Conservation (phyloP, 37 sponge, comb jelly and placozoan species). For the Spongilla lacustris region DNA sequence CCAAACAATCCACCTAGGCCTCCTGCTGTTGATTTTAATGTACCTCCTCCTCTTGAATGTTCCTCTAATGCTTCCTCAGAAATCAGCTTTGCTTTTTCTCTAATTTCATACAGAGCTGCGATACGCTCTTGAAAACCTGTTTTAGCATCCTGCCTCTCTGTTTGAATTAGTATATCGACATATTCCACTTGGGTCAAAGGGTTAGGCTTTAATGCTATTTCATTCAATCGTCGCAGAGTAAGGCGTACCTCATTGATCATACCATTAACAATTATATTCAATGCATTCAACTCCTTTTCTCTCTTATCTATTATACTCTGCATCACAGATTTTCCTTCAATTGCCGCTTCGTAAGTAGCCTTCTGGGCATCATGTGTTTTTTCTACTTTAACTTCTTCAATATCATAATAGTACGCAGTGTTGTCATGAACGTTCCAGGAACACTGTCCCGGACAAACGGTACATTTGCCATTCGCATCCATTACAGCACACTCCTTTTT, state of each 20-base stretch:
- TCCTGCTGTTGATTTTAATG: too few species aligned
- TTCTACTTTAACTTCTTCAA: slow-evolving; percentile 12
- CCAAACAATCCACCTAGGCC: too few species aligned
- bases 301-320: slow-evolving; percentile 32
- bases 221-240: slow-evolving; percentile 30
- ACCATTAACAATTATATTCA: slow-evolving; percentile 7
- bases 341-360: slow-evolving; percentile 39
- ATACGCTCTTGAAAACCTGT: slow-evolving; percentile 59
- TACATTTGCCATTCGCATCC: slow-evolving; percentile 35
- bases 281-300: slow-evolving; percentile 8
- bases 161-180: slow-evolving; percentile 74
- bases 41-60: too few species aligned
- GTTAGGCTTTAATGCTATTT: slow-evolving; percentile 78
- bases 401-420: slow-evolving; percentile 53
- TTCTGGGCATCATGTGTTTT: slow-evolving; percentile 40
- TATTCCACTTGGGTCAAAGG: slow-evolving; percentile 69
- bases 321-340: slow-evolving; percentile 2
- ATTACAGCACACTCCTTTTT: slow-evolving; percentile 71
- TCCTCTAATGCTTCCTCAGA: too few species aligned
- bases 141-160: slow-evolving; percentile 48
- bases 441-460: slow-evolving; percentile 61
- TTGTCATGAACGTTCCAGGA: slow-evolving; percentile 64
- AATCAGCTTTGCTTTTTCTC: too few species aligned
- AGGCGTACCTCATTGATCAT: slow-evolving; percentile 10
- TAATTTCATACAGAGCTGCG: too few species aligned